Evolutionary conservation across 2,888 invertebrate genomes (phyloP).

Genomic region (Lepas anatifera): DNA sequence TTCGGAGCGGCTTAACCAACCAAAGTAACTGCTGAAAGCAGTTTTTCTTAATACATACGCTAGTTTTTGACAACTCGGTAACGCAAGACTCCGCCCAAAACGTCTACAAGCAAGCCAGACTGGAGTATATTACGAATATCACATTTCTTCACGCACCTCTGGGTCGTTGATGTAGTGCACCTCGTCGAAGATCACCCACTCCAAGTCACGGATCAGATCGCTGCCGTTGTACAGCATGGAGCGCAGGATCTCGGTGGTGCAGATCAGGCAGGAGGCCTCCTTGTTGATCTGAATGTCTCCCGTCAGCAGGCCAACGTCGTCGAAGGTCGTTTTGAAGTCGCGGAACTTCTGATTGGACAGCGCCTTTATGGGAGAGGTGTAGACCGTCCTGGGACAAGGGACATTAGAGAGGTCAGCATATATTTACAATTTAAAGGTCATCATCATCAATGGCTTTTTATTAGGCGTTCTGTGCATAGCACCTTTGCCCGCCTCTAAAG

Average conservation of each 20-base stretch:
- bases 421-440: too few species aligned
- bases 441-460: too few species aligned
- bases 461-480: too few species aligned
- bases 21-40: too few species aligned
- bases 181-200: constrained; percentile 98
- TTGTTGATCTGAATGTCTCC: constrained; percentile 93
- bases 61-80: too few species aligned
- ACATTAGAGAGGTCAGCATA: too few species aligned
- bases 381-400: constrained; percentile 64
- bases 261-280: constrained; percentile 86
- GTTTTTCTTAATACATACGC: too few species aligned
- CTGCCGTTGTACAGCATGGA: constrained; percentile 92
- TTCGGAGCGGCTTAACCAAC: too few species aligned
- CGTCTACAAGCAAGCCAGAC: too few species aligned
- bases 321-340: constrained; percentile 81
- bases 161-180: constrained; percentile 97
- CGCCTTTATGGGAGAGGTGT: constrained; percentile 98
- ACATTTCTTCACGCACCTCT: constrained; percentile 57
- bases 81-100: constrained; percentile 25
- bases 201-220: constrained; percentile 87
- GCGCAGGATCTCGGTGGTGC: constrained; percentile 97
- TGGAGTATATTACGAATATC: too few species aligned
- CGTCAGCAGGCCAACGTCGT: constrained; percentile 84
- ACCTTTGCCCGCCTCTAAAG: too few species aligned
- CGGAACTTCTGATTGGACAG: constrained; percentile 97